Evolutionary conservation across 2,888 invertebrate genomes (phyloP).

Genomic region (Leistus spinibarbis): DNA sequence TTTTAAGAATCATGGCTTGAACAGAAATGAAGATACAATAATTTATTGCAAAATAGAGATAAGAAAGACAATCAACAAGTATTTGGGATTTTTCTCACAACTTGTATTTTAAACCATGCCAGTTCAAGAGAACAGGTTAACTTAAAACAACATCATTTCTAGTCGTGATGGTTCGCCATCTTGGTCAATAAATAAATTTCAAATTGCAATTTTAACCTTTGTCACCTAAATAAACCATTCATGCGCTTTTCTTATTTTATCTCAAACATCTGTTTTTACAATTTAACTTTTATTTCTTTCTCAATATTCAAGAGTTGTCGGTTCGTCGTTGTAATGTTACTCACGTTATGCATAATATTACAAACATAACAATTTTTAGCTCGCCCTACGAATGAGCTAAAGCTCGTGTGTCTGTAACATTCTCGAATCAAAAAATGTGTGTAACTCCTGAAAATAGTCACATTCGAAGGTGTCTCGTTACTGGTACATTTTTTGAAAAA

Average conservation of each 20-base stretch:
- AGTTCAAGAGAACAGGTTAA: constrained; percentile 11
- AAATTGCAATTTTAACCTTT: constrained; percentile 2
- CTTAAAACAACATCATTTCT: not conserved
- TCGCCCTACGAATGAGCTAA: no score
- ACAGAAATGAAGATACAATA: no score
- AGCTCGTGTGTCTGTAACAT: no score
- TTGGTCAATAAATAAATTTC: not conserved
- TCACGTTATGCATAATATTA: no score
- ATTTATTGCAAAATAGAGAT: no score
- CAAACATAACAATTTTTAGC: no score
- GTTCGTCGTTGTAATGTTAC: not conserved
- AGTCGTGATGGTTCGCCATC: no score
- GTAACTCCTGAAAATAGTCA: no score
- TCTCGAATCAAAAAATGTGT: no score
- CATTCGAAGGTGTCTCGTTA: not conserved
- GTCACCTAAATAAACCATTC: not conserved
- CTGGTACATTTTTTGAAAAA: no score
- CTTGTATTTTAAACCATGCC: not conserved
- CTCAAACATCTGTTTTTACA: not conserved
- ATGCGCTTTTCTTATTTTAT: not conserved
- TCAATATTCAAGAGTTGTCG: not conserved
- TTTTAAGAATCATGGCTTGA: no score
- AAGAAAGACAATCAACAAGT: no score
- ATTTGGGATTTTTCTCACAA: not conserved
- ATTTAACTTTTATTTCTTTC: not conserved